phyloP scores from a whole-genome alignment of 1,140 invertebrate species.

The Babylonia areolata region DNA sequence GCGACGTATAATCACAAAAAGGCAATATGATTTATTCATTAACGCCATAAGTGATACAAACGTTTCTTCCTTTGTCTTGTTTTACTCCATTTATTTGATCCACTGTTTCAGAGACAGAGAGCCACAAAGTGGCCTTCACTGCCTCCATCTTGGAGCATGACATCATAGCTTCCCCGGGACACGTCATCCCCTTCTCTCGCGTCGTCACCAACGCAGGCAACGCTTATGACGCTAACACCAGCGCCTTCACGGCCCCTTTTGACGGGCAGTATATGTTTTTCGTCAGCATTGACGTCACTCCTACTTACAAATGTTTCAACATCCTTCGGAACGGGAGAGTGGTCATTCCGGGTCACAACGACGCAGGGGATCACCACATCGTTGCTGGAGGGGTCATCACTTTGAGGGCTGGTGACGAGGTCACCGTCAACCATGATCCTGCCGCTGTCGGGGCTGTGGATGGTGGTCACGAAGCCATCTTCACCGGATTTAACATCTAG shows the following conservation, averaged over 20 bases:
- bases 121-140: neutral
- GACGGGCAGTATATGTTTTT: conserved; percentile 19
- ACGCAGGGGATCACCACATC: conserved; percentile 4
- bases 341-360: neutral
- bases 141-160: neutral
- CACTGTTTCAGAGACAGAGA: neutral
- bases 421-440: conserved; percentile 5
- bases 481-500: conserved; percentile 6
- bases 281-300: conserved; percentile 25
- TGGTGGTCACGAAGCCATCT: conserved; percentile 42
- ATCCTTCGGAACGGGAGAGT: neutral
- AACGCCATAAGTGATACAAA: too few relatives aligned
- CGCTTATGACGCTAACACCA: neutral
- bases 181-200: neutral
- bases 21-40: too few relatives aligned
- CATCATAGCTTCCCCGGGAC: neutral
- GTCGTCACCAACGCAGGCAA: conserved; percentile 20
- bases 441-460: conserved; percentile 2
- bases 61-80: too few relatives aligned
- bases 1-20: too few relatives aligned
- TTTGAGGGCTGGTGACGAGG: conserved; percentile 13
- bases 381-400: conserved; percentile 23
- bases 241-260: conserved; percentile 15
- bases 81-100: too few relatives aligned
- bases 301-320: neutral